These are phyloP conservation scores for Thrips palmi DNA, from an alignment of 1,140 invertebrate genomes.

Conservation along the genomic window DNA sequence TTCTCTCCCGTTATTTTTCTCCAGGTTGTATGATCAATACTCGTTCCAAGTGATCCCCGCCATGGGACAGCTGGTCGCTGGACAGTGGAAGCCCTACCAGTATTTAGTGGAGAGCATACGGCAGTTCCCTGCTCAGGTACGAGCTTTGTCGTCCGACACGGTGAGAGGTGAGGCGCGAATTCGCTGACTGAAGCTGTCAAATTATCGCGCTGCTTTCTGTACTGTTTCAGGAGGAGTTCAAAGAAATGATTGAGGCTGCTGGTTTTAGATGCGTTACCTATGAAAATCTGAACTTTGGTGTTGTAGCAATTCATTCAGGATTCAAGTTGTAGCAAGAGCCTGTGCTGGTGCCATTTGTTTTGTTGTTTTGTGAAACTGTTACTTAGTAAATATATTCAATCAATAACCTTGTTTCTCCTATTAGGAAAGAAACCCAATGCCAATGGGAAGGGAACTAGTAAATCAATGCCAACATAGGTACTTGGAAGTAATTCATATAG, in stretches of 20 bases:
- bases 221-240: slow-evolving; percentile 61
- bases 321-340: slow-evolving; percentile 51
- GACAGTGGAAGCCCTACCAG: slow-evolving; percentile 92
- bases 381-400: no score
- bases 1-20: slow-evolving; percentile 18
- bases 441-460: no score
- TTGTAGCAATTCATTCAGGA: slow-evolving; percentile 85
- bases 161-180: neutral
- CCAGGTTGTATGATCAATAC: slow-evolving; percentile 84
- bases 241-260: slow-evolving; percentile 66
- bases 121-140: slow-evolving; percentile 82
- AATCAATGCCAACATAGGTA: no score
- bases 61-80: slow-evolving; percentile 83
- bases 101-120: slow-evolving; percentile 97
- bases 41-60: slow-evolving; percentile 96
- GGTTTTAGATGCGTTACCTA: slow-evolving; percentile 75
- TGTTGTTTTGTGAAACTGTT: no score
- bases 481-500: no score
- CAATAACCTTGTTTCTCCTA: no score
- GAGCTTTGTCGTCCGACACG: neutral
- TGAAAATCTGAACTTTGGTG: slow-evolving; percentile 77
- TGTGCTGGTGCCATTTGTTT: no score
- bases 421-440: no score
- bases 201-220: slow-evolving; percentile 8
- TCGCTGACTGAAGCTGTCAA: neutral